These are phyloP conservation scores for Halcyon badia DNA, from an alignment of 2,797 vertebrate genomes.

Conservation along the genomic window DNA sequence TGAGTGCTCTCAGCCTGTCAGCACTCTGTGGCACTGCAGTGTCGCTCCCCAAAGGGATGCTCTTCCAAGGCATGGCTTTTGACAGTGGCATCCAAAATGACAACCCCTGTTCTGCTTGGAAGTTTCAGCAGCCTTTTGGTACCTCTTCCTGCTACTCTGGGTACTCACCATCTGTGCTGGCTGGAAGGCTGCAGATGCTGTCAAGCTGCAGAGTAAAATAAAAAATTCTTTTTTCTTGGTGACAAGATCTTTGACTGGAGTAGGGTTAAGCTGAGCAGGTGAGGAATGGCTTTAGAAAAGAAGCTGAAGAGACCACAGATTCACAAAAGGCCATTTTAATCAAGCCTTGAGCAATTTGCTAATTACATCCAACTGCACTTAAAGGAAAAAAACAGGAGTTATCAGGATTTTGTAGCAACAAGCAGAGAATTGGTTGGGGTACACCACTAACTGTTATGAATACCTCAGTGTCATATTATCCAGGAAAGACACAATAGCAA, in stretches of 20 bases:
- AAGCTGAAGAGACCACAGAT: slow-evolving; percentile 11
- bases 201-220: neutral
- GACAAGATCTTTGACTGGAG: neutral
- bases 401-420: slow-evolving; percentile 46
- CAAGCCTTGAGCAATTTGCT: slow-evolving; percentile 66
- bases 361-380: slow-evolving; percentile 70
- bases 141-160: neutral
- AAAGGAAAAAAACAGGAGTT: slow-evolving; percentile 36
- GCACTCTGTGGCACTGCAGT: neutral
- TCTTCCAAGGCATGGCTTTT: neutral
- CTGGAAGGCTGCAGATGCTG: neutral
- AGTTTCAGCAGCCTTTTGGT: neutral
- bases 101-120: neutral
- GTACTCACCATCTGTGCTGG: neutral
- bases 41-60: neutral
- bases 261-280: neutral
- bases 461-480: slow-evolving; percentile 23
- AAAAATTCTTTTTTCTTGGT: neutral
- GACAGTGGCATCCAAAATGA: neutral
- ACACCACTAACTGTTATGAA: slow-evolving; percentile 41
- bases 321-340: slow-evolving; percentile 75
- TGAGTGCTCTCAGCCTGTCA: neutral
- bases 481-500: slow-evolving; percentile 36
- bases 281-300: neutral
- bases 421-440: slow-evolving; percentile 60